Conservation (phyloP, 2,888 invertebrate genomes). For the Blastobasis adustella region DNA sequence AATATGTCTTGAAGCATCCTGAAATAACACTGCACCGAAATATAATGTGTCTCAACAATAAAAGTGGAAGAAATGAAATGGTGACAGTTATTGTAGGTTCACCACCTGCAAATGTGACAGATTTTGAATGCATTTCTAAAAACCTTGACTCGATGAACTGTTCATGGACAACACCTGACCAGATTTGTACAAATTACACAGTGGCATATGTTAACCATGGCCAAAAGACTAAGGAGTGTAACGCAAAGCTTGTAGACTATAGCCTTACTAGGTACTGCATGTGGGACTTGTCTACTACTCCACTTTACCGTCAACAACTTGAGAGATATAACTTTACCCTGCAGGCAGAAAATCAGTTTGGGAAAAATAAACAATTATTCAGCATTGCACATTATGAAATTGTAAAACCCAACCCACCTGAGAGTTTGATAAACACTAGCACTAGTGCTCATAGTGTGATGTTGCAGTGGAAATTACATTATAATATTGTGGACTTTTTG, state of each 20-base stretch:
- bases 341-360: conserved; percentile 77
- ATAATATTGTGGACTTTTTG: conserved; percentile 48
- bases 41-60: conserved; percentile 23
- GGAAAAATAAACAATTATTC: conserved; percentile 62
- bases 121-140: conserved; percentile 83
- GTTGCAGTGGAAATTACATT: conserved; percentile 50
- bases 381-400: conserved; percentile 75
- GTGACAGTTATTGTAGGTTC: conserved; percentile 58
- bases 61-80: conserved; percentile 36
- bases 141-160: conserved; percentile 86
- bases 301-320: conserved; percentile 60
- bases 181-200: conserved; percentile 49
- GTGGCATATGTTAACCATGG: conserved; percentile 41
- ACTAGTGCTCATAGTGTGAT: conserved; percentile 49
- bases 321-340: conserved; percentile 74
- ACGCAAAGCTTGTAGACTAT: conserved; percentile 21
- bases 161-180: conserved; percentile 77
- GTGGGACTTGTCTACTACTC: conserved; percentile 43
- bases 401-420: conserved; percentile 53
- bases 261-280: conserved; percentile 31
- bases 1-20: conserved; percentile 67
- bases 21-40: conserved; percentile 67
- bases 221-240: conserved; percentile 27
- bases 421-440: conserved; percentile 33
- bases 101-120: conserved; percentile 76